Conservation (phyloP, 2,113 vertebrate genomes). For the Tyto alba region DNA sequence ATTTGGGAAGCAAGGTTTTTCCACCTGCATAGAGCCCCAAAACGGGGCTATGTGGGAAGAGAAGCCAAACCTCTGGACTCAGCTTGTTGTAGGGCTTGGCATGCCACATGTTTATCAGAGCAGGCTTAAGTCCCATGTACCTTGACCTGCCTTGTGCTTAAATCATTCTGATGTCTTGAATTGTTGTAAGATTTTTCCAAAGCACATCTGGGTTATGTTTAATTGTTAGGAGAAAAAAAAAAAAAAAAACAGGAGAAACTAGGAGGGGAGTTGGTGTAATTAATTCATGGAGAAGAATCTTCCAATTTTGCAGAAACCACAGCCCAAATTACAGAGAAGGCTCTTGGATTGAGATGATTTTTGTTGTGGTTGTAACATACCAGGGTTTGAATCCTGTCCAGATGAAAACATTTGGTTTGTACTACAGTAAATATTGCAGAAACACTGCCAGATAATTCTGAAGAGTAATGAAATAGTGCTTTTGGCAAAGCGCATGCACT, state of each 20-base stretch:
- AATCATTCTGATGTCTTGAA: constrained; percentile 15
- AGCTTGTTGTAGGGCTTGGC: neutral
- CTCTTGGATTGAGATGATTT: constrained; percentile 73
- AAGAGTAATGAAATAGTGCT: constrained; percentile 74
- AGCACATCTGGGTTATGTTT: constrained; percentile 56
- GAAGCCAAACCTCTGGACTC: neutral
- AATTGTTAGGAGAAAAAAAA: constrained; percentile 19
- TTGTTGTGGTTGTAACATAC: constrained; percentile 74
- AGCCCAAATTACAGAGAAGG: constrained; percentile 71
- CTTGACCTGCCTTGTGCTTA: constrained; percentile 36
- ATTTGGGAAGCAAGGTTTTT: constrained; percentile 21
- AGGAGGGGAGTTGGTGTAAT: constrained; percentile 23
- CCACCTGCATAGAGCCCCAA: neutral
- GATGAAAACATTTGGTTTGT: constrained; percentile 80
- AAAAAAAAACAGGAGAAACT: neutral
- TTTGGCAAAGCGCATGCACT: constrained; percentile 64
- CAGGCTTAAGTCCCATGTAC: neutral
- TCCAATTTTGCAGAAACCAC: constrained; percentile 68
- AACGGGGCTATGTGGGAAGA: neutral
- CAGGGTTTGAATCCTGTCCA: constrained; percentile 75
- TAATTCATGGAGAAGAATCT: constrained; percentile 67
- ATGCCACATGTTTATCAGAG: neutral
- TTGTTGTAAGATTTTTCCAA: constrained; percentile 43
- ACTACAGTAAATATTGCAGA: constrained; percentile 76
- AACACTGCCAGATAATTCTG: constrained; percentile 75